Base-by-base conservation (phyloP, 1,140 invertebrate species). In the Ips typographus region DNA sequence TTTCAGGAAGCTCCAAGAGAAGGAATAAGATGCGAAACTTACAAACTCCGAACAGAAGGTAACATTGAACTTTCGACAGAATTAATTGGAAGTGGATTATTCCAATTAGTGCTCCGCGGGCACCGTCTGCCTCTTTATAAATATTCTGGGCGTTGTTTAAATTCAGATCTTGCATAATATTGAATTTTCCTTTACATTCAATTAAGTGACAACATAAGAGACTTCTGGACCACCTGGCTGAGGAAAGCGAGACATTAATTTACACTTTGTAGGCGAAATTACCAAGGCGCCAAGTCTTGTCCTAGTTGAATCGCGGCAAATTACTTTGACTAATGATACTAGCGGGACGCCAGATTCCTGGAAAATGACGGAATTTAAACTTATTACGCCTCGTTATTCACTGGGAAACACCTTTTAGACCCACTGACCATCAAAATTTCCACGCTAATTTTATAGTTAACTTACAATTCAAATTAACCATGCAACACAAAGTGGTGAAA, bases 11-110 rank as follows among this genome's bases (percentile, higher is more conserved):
- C 43, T 62, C 40, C 7, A 47, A 44, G 51, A 39, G 49, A 69
- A 62, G 36, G 63, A 71, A 71, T 61, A 65, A 71, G 69, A 71
- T 55, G 67, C n/a, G 3, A 55, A 65, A 64, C 65, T 60, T 67
- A 64, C 60, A 65, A 72, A 68, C 66, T 64, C 43, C 38, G 53
- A 66, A 71, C 71, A 76, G 72, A 75, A 77, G 76, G 76, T 77
- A 73, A 73, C 73, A 73, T 73, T 72, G 74, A 75, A 76, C 75
- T 75, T 76, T 65, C 75, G 74, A 70, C 77, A 72, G 75, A 78
- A 76, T 78, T 77, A 78, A 78, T 78, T 78, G 77, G 73, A 75
- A 77, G 68, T 78, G 77, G 77, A 78, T 78, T 78, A 78, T 78
- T 77, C 77, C 77, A 78, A 78, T 78, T 78, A 78, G 76, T 76